phyloP scores from a whole-genome alignment of 2,113 vertebrate species.

The Tyto alba region DNA sequence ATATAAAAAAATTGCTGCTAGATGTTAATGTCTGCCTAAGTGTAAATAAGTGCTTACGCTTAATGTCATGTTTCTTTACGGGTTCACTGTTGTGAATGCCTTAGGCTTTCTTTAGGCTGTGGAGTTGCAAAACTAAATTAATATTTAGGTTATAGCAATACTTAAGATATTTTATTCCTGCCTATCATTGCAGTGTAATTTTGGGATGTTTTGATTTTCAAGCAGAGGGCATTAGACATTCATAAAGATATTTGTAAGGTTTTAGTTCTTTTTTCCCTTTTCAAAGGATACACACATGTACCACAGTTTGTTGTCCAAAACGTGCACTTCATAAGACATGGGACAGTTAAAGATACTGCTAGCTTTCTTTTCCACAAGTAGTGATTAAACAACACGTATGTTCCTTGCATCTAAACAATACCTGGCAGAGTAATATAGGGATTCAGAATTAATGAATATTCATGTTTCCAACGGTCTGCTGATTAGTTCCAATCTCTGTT shows the following conservation, averaged over 20 bases:
- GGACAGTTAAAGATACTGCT: neutral
- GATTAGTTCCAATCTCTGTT: slow-evolving; percentile 8
- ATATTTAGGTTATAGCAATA: neutral
- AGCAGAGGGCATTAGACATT: neutral
- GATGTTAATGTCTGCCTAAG: neutral
- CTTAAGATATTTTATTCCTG: neutral
- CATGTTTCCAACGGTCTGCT: slow-evolving; percentile 15
- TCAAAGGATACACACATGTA: neutral
- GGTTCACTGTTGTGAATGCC: neutral
- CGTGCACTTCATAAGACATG: neutral
- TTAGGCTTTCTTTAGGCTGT: neutral
- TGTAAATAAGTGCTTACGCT: neutral
- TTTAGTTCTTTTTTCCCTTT: neutral
- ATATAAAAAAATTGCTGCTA: neutral
- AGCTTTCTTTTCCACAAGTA: neutral
- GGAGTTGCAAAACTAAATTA: neutral
- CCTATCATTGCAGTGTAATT: neutral
- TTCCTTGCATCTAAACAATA: neutral
- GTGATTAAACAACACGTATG: neutral
- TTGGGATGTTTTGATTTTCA: neutral
- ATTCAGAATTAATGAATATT: slow-evolving; percentile 32
- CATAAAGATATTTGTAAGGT: neutral
- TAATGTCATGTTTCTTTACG: neutral
- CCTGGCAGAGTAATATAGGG: neutral
- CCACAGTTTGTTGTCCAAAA: neutral